Conservation (phyloP, 2,797 vertebrate genomes). For the Sebastes nivosus region DNA sequence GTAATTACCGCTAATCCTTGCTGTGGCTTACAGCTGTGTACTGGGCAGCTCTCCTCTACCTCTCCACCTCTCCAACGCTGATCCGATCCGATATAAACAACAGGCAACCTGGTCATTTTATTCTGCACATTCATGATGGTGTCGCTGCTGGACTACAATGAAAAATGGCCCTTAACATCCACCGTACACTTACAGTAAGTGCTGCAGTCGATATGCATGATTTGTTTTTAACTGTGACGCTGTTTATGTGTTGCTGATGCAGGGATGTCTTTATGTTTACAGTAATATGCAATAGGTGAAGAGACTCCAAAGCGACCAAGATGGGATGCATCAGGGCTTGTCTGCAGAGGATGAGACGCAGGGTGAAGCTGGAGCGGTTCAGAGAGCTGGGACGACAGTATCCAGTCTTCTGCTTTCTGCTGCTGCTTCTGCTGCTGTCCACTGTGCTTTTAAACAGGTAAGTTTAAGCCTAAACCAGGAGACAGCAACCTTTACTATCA, state of each 20-base stretch:
- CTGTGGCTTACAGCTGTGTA: conserved; percentile 38
- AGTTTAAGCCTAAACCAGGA: too few relatives aligned
- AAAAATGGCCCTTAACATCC: conserved; percentile 18
- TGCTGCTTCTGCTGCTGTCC: conserved; percentile 82
- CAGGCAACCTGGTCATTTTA: background rate
- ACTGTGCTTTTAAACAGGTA: conserved; percentile 91
- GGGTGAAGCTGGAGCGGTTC: conserved; percentile 82
- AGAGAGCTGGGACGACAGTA: conserved; percentile 91
- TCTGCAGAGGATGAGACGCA: conserved; percentile 73
- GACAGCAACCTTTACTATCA: too few relatives aligned
- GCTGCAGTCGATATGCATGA: background rate
- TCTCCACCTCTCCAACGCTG: background rate
- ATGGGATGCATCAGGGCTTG: conserved; percentile 73
- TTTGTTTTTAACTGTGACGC: background rate
- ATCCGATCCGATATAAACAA: background rate
- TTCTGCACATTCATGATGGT: conserved; percentile 43
- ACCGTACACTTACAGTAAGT: conserved; percentile 41
- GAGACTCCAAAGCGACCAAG: background rate
- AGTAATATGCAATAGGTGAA: conserved; percentile 21
- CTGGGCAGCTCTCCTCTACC: background rate
- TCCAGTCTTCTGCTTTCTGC: conserved; percentile 88
- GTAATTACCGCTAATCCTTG: conserved; percentile 27
- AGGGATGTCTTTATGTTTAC: background rate
- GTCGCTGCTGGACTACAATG: conserved; percentile 41
- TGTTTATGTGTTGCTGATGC: background rate